These are phyloP conservation scores for Garrulus glandarius DNA, from an alignment of 2,797 vertebrate species.

Conservation along the genomic window DNA sequence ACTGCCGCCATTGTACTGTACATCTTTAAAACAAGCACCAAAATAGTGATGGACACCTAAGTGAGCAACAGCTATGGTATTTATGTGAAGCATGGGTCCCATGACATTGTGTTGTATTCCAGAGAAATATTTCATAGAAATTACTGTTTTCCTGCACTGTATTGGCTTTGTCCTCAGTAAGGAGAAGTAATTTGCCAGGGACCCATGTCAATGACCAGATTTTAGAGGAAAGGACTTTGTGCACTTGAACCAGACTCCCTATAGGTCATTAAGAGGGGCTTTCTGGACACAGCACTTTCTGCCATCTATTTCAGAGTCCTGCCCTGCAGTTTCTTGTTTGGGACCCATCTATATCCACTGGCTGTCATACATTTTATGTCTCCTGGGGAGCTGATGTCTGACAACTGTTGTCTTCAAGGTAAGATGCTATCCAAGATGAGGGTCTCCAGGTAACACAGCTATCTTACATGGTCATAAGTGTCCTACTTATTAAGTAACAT, in stretches of 20 bases:
- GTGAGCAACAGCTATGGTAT: not conserved
- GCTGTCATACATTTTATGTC: not conserved
- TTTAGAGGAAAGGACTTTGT: not conserved
- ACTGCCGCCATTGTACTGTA: not conserved
- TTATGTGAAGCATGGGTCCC: not conserved
- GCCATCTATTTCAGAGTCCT: not conserved
- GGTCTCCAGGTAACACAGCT: not conserved
- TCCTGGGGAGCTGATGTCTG: not conserved
- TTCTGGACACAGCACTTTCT: not conserved
- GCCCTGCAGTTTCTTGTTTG: not conserved
- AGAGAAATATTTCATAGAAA: not conserved
- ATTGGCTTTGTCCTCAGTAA: not conserved
- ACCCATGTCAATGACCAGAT: accelerated
- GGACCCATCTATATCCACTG: not conserved
- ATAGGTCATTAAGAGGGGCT: not conserved
- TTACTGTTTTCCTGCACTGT: not conserved
- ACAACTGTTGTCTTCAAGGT: not conserved
- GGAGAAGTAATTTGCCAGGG: not conserved
- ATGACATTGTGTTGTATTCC: not conserved
- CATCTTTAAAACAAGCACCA: not conserved
- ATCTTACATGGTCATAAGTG: not conserved
- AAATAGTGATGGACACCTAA: not conserved
- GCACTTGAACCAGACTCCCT: not conserved
- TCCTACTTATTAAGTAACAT: not conserved
- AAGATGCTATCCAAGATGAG: not conserved